Evolutionary conservation across 2,113 vertebrate genomes (phyloP), one percentile per base, ranked within the genome.

Genomic region (Lepisosteus oculatus): DNA sequence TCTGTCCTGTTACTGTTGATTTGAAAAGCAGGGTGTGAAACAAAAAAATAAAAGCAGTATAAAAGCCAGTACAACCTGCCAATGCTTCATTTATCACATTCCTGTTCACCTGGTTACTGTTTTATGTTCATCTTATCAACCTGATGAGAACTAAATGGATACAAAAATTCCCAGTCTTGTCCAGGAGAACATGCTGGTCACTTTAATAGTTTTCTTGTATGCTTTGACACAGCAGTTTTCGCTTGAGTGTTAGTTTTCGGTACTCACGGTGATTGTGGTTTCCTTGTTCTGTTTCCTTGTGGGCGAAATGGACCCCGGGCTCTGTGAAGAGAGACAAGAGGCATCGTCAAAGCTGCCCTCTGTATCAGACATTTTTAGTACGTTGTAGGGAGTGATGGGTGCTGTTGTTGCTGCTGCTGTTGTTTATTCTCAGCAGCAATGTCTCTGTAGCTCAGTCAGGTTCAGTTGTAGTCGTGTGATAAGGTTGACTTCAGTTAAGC

Each of bases 211-310:
- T 11, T 14, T 29, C 51, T 45, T 15, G 13, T 15, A 12, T 54
- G 44, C 8, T 54, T 51, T 15, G 51, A 67, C 51, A 51, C 5
- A 6, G 47, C 29, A 51, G 5, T 51, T 51, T 51, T 2, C 47
- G 5, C 9, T 29, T 29, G 29, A 29, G 29, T 29, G 29, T 29
- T 29, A 29, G 72, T 73, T 77, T 69, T 65, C 43, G 59, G 43
- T 80, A 90, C 95, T 95, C 86, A 96, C 95, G 62, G 94, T 95
- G 69, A 94, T 84, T 54, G 91, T 92, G 72, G 85, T 91, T 71
- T 95, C 94, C 83, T 92, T 94, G 86, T 80, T 92, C 72, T 93
- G 93, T 68, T 83, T 95, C 80, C 89, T 93, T 79, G 88, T 85
- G 67, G 92, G 90, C 1, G 94, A 94, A 0, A 88, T 89, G 45